phyloP scores from a whole-genome alignment of 1,140 invertebrate species.

The Copidosoma floridanum region DNA sequence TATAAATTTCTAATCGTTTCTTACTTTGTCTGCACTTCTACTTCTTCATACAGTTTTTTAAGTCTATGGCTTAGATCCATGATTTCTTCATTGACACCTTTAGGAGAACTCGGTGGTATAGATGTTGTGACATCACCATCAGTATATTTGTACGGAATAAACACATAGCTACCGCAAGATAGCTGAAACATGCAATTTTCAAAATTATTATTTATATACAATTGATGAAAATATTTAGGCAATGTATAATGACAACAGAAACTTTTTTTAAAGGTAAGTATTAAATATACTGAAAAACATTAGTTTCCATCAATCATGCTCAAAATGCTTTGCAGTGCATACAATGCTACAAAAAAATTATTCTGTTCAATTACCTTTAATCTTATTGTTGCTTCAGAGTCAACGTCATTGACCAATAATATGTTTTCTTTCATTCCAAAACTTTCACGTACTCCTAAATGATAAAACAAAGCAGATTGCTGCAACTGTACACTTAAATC shows the following conservation, averaged over 20 bases:
- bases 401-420: constrained; percentile 86
- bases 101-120: constrained; percentile 65
- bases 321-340: too few species aligned
- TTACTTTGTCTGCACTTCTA: constrained; percentile 91
- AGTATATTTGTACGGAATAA: constrained; percentile 82
- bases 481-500: constrained; percentile 90
- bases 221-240: too few species aligned
- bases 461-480: constrained; percentile 91
- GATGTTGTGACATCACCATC: constrained; percentile 72
- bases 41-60: constrained; percentile 85
- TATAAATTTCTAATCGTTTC: too few species aligned
- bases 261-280: too few species aligned
- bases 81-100: constrained; percentile 62
- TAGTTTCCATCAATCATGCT: too few species aligned
- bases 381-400: constrained; percentile 80
- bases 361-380: constrained; percentile 85
- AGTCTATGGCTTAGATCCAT: constrained; percentile 71
- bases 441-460: constrained; percentile 95
- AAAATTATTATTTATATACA: too few species aligned
- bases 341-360: too few species aligned
- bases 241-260: too few species aligned
- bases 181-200: constrained; percentile 76
- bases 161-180: constrained; percentile 83
- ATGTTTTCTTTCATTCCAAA: constrained; percentile 99
- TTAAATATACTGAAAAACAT: too few species aligned